Base-by-base conservation (phyloP, 1,140 invertebrate genomes). In the Bombus fervidus region DNA sequence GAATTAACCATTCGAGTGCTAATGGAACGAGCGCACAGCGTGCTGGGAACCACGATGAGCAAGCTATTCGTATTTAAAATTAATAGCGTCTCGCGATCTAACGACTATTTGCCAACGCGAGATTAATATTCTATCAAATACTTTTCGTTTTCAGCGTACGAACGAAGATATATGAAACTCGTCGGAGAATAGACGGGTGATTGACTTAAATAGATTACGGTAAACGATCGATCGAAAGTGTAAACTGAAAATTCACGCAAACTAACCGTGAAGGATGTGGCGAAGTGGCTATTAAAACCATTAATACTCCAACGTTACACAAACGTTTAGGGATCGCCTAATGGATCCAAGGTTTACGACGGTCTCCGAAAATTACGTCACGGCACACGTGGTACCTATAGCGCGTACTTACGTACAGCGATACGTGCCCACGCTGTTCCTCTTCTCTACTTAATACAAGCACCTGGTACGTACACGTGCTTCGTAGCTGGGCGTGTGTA, bases 301-400 rank as follows among this genome's bases (percentile, higher is more conserved):
- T 88, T 80, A 88, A 68, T 53, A 62, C 41, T 39, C 12, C 80
- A 80, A 87, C 80, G 76, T 84, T 37, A 37, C 25, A 15, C 12
- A 64, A 80, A 80, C 25, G 57, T 84, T 87, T 87, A 72, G 82
- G 34, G 47, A 69, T 41, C 53, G 37, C 59, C 76, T 87, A 88
- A 87, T 81, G 64, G 81, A 80, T 66, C 71, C 43, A 83, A 68
- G 71, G 66, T 59, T 76, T 75, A 80, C 31, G 57, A n/a, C 31
- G 37, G 57, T 41, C 43, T 62, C 6, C 37, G 53, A 81, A 75
- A 88, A 84, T 87, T 79, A 64, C 78, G 62, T 5, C 41, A n/a
- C 28, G 25, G 25, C n/a, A 22, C 43, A 31, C 22, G 74, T 31
- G 75, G 13, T 18, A 41, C 43, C 28, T 59, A 59, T 12, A n/a